These are phyloP conservation scores for Helarctos malayanus DNA, from an alignment of 2,797 vertebrate species.

Conservation along the genomic window DNA sequence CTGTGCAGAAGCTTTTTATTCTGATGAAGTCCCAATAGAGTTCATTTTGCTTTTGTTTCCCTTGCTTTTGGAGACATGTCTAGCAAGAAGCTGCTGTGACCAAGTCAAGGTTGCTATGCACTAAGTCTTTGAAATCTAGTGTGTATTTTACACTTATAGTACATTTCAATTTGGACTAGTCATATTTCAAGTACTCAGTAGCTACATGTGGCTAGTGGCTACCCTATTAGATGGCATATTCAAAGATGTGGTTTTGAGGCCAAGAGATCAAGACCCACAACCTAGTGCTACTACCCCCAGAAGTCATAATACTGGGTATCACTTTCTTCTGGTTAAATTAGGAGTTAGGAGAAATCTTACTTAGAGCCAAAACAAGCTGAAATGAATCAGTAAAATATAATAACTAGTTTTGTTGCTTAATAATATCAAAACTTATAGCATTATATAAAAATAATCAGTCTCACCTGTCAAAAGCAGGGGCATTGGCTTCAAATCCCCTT, in stretches of 20 bases:
- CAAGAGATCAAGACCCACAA: not conserved
- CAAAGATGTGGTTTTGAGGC: not conserved
- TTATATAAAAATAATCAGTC: not conserved
- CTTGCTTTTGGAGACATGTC: not conserved
- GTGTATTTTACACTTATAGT: not conserved
- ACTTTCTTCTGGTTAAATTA: not conserved
- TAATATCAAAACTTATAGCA: not conserved
- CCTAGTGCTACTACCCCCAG: not conserved
- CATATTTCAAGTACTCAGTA: not conserved
- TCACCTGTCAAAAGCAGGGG: slow-evolving; percentile 99
- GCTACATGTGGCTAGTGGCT: not conserved
- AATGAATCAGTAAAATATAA: slow-evolving; percentile 17
- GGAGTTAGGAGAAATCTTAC: slow-evolving; percentile 44
- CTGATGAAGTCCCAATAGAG: not conserved
- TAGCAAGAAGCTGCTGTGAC: not conserved
- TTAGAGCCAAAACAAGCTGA: not conserved
- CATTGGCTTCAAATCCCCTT: slow-evolving; percentile 98
- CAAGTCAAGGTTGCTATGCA: not conserved
- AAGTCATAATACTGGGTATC: not conserved
- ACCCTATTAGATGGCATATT: not conserved
- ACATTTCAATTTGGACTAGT: not conserved
- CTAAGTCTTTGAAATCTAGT: not conserved
- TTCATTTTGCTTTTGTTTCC: not conserved
- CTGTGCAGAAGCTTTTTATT: not conserved
- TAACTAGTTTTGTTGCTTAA: not conserved